Evolutionary conservation across 1,140 invertebrate genomes (phyloP).

Genomic region (Drosophila ficusphila): DNA sequence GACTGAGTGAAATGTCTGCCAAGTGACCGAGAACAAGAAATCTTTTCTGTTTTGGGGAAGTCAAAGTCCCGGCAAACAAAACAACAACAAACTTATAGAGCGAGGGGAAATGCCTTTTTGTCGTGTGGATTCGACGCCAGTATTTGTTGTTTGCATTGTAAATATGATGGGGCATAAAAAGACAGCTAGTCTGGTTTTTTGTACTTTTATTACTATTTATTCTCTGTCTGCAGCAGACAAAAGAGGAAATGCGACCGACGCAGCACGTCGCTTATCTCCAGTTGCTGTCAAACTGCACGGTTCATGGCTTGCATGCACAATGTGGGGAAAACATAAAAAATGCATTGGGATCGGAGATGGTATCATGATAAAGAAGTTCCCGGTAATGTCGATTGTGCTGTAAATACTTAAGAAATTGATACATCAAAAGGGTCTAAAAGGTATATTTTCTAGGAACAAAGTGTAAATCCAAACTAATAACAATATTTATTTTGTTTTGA

Average conservation of each 20-base stretch:
- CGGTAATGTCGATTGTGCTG: slow-evolving; percentile 9
- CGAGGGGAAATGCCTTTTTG: slow-evolving; percentile 28
- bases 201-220: slow-evolving; percentile 50
- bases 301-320: slow-evolving; percentile 59
- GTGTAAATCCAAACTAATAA: no score
- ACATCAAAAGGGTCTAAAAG: slow-evolving; percentile 5
- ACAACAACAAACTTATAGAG: slow-evolving; percentile 9
- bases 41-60: slow-evolving; percentile 45
- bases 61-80: slow-evolving; percentile 36
- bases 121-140: slow-evolving; percentile 31
- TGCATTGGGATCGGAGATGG: slow-evolving; percentile 4
- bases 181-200: slow-evolving; percentile 46
- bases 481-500: no score
- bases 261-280: slow-evolving; percentile 54
- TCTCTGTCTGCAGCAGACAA: slow-evolving; percentile 29
- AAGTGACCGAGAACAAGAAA: slow-evolving; percentile 37
- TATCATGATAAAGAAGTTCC: slow-evolving; percentile 18
- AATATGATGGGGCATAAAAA: slow-evolving; percentile 48
- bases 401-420: slow-evolving; percentile 21
- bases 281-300: slow-evolving; percentile 54
- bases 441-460: background rate
- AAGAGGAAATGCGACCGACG: slow-evolving; percentile 48
- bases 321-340: slow-evolving; percentile 21
- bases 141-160: slow-evolving; percentile 49
- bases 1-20: slow-evolving; percentile 23